A percentile compares a stretch with the other conserved stretches of the same genome.
Evolutionary conservation across 2,888 invertebrate genomes (phyloP).

Genomic region (Torymus aiolomorphi): DNA sequence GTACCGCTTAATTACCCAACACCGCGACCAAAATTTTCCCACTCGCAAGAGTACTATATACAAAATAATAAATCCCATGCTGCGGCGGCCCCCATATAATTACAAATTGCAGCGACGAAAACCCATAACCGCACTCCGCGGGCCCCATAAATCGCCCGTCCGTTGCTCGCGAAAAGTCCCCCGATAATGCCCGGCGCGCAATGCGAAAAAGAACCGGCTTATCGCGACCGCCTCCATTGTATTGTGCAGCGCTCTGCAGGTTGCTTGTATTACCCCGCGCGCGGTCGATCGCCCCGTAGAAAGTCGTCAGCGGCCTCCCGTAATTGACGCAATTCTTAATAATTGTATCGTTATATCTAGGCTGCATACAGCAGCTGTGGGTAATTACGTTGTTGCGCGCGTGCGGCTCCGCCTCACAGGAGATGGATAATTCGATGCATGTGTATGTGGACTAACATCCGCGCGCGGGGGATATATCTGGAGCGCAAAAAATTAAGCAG

Average conservation of each 20-base stretch:
- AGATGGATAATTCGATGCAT: conserved; percentile 28
- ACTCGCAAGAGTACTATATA: no score
- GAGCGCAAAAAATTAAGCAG: conserved; percentile 13
- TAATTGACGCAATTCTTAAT: conserved; percentile 49
- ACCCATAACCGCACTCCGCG: no score
- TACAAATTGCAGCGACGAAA: background rate
- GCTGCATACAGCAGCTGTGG: background rate
- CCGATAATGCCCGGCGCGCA: no score
- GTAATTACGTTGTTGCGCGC: conserved; percentile 29
- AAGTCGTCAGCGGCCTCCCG: conserved; percentile 20
- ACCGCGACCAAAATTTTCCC: background rate
- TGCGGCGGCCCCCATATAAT: background rate
- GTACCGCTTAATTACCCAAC: background rate
- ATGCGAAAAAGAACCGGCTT: no score
- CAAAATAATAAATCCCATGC: conserved; percentile 3
- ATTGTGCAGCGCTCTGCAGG: no score
- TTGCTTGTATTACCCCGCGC: background rate
- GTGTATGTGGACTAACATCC: background rate
- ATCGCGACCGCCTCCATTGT: no score
- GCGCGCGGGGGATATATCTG: conserved; percentile 3
- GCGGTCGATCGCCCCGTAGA: conserved; percentile 32
- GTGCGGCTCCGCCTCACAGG: background rate
- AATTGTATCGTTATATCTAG: conserved; percentile 41
- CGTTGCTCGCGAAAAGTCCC: no score
- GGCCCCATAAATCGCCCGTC: no score